Percentiles rank a stretch among this genome's conserved stretches.
These are phyloP conservation scores for Coleophora flavipennella DNA, from an alignment of 2,888 invertebrate species.

Conservation along the genomic window DNA sequence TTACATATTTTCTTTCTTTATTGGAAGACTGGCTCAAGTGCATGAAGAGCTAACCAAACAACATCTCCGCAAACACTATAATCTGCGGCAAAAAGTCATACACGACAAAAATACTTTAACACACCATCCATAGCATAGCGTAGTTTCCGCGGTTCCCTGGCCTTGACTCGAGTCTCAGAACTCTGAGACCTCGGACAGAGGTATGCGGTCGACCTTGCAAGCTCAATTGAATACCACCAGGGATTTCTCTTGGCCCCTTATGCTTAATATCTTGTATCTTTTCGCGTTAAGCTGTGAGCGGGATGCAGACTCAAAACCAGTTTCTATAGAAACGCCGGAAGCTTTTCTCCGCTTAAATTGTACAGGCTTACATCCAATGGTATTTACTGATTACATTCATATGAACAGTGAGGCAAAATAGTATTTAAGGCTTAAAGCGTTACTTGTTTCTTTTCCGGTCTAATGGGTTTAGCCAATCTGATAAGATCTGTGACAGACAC, in stretches of 20 bases:
- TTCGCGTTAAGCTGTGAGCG: conserved; percentile 17
- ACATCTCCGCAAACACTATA: too few species aligned
- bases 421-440: too few species aligned
- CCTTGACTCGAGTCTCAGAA: conserved; percentile 22
- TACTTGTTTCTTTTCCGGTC: too few species aligned
- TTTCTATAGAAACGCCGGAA: conserved; percentile 46
- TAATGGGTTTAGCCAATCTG: too few species aligned
- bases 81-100: too few species aligned
- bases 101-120: too few species aligned
- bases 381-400: too few species aligned
- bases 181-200: conserved; percentile 11
- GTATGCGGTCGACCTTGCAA: conserved; percentile 36
- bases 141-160: conserved; percentile 7
- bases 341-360: conserved; percentile 41
- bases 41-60: too few species aligned
- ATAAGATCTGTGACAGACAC: too few species aligned
- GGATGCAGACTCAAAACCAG: conserved; percentile 26
- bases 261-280: conserved; percentile 24
- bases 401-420: too few species aligned
- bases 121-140: not conserved
- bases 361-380: not conserved
- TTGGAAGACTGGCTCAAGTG: too few species aligned
- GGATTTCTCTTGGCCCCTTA: not conserved
- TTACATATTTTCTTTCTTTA: too few species aligned
- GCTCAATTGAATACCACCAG: conserved; percentile 25